Evolutionary conservation across 2,888 invertebrate genomes (phyloP).

Genomic region (Philereme vetulata): DNA sequence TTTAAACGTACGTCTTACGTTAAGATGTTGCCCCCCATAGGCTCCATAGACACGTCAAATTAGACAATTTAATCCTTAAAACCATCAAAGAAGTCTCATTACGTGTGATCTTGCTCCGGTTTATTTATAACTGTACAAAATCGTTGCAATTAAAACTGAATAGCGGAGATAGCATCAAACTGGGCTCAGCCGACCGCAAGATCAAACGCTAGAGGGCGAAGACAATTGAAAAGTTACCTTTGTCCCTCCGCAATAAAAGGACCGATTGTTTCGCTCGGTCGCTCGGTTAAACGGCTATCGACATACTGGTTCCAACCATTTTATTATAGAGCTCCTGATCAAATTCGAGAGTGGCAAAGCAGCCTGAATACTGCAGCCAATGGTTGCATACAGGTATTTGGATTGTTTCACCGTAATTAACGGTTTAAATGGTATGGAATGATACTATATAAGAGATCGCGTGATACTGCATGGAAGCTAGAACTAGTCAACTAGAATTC

Average conservation of each 20-base stretch:
- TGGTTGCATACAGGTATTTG: too few relatives aligned
- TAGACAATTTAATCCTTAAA: neutral
- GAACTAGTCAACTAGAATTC: too few relatives aligned
- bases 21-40: too few relatives aligned
- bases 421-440: too few relatives aligned
- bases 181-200: slow-evolving; percentile 22
- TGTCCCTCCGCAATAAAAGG: slow-evolving; percentile 26
- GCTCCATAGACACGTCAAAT: too few relatives aligned
- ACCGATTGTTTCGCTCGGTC: slow-evolving; percentile 32
- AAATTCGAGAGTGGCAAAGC: too few relatives aligned
- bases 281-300: slow-evolving; percentile 22
- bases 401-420: too few relatives aligned
- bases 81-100: slow-evolving; percentile 1
- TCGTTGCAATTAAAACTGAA: slow-evolving; percentile 29
- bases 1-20: too few relatives aligned
- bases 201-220: slow-evolving; percentile 30
- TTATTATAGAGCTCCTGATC: too few relatives aligned
- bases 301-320: neutral
- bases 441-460: too few relatives aligned
- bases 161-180: slow-evolving; percentile 29
- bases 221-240: slow-evolving; percentile 36
- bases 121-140: slow-evolving; percentile 2
- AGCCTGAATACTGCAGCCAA: too few relatives aligned
- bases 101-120: slow-evolving; percentile 9
- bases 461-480: too few relatives aligned